Percentiles rank a stretch among this genome's conserved stretches.
These are phyloP conservation scores for Brienomyrus longianalis DNA, from an alignment of 2,113 vertebrate species.

Conservation along the genomic window DNA sequence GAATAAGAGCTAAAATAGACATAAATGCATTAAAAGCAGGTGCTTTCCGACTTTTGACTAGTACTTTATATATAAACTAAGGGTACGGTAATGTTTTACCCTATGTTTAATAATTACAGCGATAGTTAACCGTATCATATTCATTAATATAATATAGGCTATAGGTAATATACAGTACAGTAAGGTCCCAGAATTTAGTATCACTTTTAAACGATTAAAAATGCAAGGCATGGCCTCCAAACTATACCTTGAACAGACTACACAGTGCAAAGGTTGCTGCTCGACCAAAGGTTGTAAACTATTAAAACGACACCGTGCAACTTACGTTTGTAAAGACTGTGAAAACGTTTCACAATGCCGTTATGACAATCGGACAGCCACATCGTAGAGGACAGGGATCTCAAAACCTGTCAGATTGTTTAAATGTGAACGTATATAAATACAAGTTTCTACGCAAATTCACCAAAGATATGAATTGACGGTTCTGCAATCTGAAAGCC, in stretches of 20 bases:
- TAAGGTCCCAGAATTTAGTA: background rate
- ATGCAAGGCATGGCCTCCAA: background rate
- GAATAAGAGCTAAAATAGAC: background rate
- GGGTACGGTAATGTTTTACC: background rate
- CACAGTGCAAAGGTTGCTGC: background rate
- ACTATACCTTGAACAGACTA: background rate
- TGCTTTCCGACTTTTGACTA: background rate
- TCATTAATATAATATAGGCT: background rate
- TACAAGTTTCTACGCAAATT: background rate
- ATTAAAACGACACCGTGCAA: background rate
- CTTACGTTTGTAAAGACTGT: background rate
- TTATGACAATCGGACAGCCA: background rate
- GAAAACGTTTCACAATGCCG: background rate
- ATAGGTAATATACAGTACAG: background rate
- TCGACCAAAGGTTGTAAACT: background rate
- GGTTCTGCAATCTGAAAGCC: background rate
- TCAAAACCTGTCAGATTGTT: background rate
- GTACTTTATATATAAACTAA: background rate
- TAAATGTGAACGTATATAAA: background rate
- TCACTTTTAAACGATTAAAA: background rate
- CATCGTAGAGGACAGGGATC: background rate
- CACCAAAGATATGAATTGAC: background rate
- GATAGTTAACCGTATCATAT: background rate
- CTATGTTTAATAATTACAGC: background rate
- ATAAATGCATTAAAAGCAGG: background rate